phyloP scores from a whole-genome alignment of 2,888 invertebrate species.

The Monochamus alternatus region DNA sequence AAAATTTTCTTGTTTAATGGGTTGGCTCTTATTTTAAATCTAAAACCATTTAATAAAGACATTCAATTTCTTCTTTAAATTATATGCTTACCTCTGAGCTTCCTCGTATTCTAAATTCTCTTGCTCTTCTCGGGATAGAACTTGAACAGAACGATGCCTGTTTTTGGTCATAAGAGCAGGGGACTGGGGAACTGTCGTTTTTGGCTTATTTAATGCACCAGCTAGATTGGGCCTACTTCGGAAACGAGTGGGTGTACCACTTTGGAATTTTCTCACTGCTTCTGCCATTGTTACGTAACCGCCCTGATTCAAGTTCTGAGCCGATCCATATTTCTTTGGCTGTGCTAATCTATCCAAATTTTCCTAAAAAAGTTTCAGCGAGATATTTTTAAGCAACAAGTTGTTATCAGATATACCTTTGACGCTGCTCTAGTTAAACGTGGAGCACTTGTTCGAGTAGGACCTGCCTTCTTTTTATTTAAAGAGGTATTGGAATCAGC shows the following conservation, averaged over 20 bases:
- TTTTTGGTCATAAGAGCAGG: constrained; percentile 74
- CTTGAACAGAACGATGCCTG: constrained; percentile 73
- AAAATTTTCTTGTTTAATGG: constrained; percentile 78
- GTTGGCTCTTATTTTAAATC: constrained; percentile 78
- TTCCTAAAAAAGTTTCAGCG: constrained; percentile 48
- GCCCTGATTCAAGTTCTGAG: constrained; percentile 48
- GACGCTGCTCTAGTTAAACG: constrained; percentile 15
- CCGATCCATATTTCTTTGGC: constrained; percentile 54
- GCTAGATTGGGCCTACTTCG: constrained; percentile 61
- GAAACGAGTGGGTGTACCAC: constrained; percentile 74
- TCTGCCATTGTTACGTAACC: constrained; percentile 73
- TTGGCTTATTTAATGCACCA: constrained; percentile 7
- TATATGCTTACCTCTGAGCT: constrained; percentile 73
- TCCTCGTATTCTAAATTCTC: constrained; percentile 79
- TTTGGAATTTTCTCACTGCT: constrained; percentile 72
- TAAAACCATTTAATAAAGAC: constrained; percentile 57
- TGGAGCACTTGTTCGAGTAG: constrained; percentile 1
- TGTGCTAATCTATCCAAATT: constrained; percentile 55
- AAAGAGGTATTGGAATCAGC: not conserved
- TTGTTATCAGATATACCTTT: constrained; percentile 16
- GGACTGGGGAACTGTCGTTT: constrained; percentile 72
- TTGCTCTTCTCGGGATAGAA: constrained; percentile 75
- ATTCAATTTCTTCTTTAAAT: no score
- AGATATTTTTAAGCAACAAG: not conserved
- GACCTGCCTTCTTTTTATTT: constrained; percentile 5